Evolutionary conservation across 2,797 vertebrate species (phyloP).

Genomic region (Menidia menidia): DNA sequence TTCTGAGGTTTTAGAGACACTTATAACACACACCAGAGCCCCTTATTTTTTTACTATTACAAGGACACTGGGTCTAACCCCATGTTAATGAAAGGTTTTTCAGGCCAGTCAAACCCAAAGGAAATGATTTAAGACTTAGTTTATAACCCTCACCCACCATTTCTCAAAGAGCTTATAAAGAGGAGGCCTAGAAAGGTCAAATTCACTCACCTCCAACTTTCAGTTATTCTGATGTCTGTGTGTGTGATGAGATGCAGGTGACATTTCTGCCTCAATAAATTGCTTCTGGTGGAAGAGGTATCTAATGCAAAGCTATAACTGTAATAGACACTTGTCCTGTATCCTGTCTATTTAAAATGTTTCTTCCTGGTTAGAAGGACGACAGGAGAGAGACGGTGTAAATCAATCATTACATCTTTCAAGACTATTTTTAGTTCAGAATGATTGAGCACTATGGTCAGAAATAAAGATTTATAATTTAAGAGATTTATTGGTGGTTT

Average conservation of each 20-base stretch:
- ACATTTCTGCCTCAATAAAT: slow-evolving; percentile 24
- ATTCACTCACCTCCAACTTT: slow-evolving; percentile 33
- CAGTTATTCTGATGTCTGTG: slow-evolving; percentile 21
- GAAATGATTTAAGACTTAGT: slow-evolving; percentile 52
- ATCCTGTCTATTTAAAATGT: slow-evolving; percentile 68
- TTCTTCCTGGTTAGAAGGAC: slow-evolving; percentile 38
- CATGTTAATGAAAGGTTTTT: slow-evolving; percentile 59
- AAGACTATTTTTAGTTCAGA: slow-evolving; percentile 13
- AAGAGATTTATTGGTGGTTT: slow-evolving; percentile 4
- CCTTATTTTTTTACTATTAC: slow-evolving; percentile 35
- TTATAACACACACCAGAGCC: slow-evolving; percentile 64
- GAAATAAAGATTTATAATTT: slow-evolving; percentile 3
- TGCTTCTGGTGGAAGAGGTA: slow-evolving; percentile 44
- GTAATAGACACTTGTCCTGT: slow-evolving; percentile 52
- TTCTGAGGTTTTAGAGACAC: slow-evolving; percentile 31
- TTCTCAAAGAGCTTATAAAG: slow-evolving; percentile 35
- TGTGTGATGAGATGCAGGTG: slow-evolving; percentile 28
- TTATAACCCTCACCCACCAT: slow-evolving; percentile 51
- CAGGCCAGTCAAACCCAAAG: slow-evolving; percentile 29
- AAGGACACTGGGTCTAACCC: slow-evolving; percentile 45
- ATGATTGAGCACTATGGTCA: neutral
- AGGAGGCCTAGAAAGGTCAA: slow-evolving; percentile 31
- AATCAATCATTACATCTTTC: slow-evolving; percentile 51
- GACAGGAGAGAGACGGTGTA: slow-evolving; percentile 7
- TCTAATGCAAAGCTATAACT: slow-evolving; percentile 32